These are phyloP conservation scores for Malacoraja senta DNA, from an alignment of 2,797 vertebrate species.

Conservation along the genomic window DNA sequence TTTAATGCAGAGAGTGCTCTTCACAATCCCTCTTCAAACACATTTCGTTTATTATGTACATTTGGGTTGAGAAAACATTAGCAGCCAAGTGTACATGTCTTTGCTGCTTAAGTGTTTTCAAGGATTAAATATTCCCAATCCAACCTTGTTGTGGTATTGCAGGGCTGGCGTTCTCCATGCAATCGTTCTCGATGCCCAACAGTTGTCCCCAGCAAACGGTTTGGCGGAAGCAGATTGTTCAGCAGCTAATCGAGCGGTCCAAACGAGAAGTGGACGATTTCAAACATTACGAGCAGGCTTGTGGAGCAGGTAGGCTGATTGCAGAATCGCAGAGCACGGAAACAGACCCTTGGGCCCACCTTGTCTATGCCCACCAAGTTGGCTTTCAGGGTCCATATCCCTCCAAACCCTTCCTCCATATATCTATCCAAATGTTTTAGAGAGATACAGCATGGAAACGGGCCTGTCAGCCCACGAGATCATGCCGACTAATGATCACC, in stretches of 20 bases:
- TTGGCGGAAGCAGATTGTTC: constrained; percentile 88
- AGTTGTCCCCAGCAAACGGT: constrained; percentile 76
- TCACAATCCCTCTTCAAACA: not conserved
- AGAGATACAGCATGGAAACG: too few species aligned
- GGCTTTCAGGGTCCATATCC: too few species aligned
- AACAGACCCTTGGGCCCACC: too few species aligned
- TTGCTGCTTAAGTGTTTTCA: not conserved
- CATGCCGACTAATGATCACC: too few species aligned
- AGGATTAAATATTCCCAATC: too few species aligned
- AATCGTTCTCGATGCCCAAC: constrained; percentile 75
- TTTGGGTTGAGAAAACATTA: not conserved
- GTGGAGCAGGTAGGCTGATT: constrained; percentile 74
- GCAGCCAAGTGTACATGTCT: not conserved
- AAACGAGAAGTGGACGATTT: constrained; percentile 88
- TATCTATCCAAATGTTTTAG: not conserved
- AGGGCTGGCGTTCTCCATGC: constrained; percentile 53
- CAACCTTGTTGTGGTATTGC: not conserved
- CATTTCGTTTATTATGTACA: not conserved
- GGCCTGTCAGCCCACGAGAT: too few species aligned
- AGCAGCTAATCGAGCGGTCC: constrained; percentile 83
- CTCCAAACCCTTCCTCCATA: constrained; percentile 54
- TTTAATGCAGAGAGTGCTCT: not conserved
- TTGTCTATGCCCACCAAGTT: too few species aligned
- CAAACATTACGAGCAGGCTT: constrained; percentile 83
- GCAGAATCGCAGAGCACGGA: constrained; percentile 59